Percentiles rank a stretch among this genome's conserved stretches.
phyloP scores from a whole-genome alignment of 1,140 invertebrate species.

The Conopomorpha cramerella region DNA sequence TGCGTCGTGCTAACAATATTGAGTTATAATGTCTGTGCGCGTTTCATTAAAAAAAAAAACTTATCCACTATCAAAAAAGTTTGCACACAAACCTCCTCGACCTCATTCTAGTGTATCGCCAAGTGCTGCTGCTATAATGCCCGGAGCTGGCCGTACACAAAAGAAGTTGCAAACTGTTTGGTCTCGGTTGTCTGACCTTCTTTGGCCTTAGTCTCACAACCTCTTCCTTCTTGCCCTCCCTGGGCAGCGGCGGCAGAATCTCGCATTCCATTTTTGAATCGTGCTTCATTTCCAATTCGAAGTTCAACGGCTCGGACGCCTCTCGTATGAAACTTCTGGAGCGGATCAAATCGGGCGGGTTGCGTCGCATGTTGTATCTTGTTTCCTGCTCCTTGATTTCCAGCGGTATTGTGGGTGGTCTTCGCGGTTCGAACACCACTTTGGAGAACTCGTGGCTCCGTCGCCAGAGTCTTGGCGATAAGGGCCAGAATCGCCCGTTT shows the following conservation, averaged over 20 bases:
- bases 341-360: slow-evolving; percentile 36
- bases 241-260: slow-evolving; percentile 35
- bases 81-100: slow-evolving; percentile 37
- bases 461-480: slow-evolving; percentile 43
- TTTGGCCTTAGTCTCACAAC: slow-evolving; percentile 38
- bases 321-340: slow-evolving; percentile 33
- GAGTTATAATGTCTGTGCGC: no score
- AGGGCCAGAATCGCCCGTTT: slow-evolving; percentile 40
- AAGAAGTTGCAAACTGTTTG: slow-evolving; percentile 43
- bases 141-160: slow-evolving; percentile 42
- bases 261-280: slow-evolving; percentile 24
- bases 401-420: slow-evolving; percentile 31
- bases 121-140: slow-evolving; percentile 47
- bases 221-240: slow-evolving; percentile 26
- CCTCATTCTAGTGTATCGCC: slow-evolving; percentile 45
- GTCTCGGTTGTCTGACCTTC: slow-evolving; percentile 39
- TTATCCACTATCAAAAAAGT: no score
- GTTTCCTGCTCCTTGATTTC: slow-evolving; percentile 13
- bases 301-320: slow-evolving; percentile 33
- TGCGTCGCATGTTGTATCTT: slow-evolving; percentile 22
- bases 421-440: slow-evolving; percentile 45
- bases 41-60: no score
- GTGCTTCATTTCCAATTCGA: slow-evolving; percentile 20
- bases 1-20: no score
- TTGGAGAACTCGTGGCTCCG: slow-evolving; percentile 49